Evolutionary conservation across 1,140 invertebrate species (phyloP).

Genomic region (Pomacea maculata): DNA sequence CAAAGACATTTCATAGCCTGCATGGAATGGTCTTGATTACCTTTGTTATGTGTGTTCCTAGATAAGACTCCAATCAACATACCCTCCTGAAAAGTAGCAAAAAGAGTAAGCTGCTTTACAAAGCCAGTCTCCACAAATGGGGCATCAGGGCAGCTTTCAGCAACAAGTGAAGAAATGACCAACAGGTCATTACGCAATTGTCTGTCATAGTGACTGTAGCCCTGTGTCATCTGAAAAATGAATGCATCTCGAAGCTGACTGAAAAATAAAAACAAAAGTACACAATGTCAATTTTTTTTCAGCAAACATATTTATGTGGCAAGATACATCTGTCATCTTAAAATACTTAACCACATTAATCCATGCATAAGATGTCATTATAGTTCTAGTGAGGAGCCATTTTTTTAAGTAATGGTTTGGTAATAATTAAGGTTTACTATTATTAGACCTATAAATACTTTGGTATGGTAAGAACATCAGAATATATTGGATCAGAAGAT

Average conservation of each 20-base stretch:
- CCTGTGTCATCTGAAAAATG: conserved; percentile 61
- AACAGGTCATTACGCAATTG: conserved; percentile 66
- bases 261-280: conserved; percentile 29
- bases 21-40: neutral
- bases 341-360: no score
- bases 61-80: conserved; percentile 12
- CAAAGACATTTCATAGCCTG: neutral
- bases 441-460: no score
- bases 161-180: conserved; percentile 57
- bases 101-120: conserved; percentile 62
- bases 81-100: conserved; percentile 67
- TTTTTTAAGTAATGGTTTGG: no score
- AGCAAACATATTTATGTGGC: no score
- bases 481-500: no score
- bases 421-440: no score
- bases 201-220: conserved; percentile 63
- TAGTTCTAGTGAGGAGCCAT: no score
- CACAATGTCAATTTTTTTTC: no score
- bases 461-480: no score
- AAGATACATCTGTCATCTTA: no score
- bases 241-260: conserved; percentile 65
- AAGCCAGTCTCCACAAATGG: conserved; percentile 66
- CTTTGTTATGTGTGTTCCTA: neutral
- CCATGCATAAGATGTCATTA: no score
- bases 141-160: conserved; percentile 50